Conservation (phyloP, 2,113 vertebrate species). For the Labeo rohita region DNA sequence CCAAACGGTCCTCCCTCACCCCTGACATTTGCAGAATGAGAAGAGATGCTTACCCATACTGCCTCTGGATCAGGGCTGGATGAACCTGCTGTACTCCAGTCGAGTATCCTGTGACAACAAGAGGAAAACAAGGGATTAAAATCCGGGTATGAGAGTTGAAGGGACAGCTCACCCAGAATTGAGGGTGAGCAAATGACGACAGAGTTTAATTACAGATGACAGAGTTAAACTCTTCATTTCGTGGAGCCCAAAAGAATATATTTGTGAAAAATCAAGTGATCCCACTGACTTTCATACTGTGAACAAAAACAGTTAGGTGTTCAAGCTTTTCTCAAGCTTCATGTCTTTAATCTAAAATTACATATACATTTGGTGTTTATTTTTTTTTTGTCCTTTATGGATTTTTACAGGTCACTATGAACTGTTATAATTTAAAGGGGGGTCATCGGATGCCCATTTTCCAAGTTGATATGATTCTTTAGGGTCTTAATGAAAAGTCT, state of each 20-base stretch:
- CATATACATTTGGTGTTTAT: background rate
- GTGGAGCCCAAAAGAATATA: background rate
- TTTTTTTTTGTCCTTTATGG: too few relatives aligned
- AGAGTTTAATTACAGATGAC: background rate
- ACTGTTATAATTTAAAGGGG: too few relatives aligned
- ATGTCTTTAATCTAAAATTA: background rate
- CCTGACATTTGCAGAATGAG: slow-evolving; percentile 15
- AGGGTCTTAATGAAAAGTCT: too few relatives aligned
- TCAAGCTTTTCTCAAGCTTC: background rate
- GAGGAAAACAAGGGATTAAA: slow-evolving; percentile 6
- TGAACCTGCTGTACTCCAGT: slow-evolving; percentile 91
- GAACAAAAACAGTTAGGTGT: too few relatives aligned
- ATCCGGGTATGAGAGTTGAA: background rate
- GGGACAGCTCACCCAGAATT: background rate
- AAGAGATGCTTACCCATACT: slow-evolving; percentile 87
- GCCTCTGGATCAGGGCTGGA: slow-evolving; percentile 90
- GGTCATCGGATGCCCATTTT: too few relatives aligned
- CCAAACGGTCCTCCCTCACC: background rate
- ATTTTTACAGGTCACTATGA: too few relatives aligned
- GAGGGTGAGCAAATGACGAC: background rate
- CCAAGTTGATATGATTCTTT: too few relatives aligned
- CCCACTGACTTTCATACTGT: too few relatives aligned
- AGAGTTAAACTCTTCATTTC: background rate
- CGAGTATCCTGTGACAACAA: slow-evolving; percentile 81
- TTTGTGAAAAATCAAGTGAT: background rate